These are phyloP conservation scores for Ceraclea dissimilis DNA, from an alignment of 2,888 invertebrate genomes.

Conservation along the genomic window DNA sequence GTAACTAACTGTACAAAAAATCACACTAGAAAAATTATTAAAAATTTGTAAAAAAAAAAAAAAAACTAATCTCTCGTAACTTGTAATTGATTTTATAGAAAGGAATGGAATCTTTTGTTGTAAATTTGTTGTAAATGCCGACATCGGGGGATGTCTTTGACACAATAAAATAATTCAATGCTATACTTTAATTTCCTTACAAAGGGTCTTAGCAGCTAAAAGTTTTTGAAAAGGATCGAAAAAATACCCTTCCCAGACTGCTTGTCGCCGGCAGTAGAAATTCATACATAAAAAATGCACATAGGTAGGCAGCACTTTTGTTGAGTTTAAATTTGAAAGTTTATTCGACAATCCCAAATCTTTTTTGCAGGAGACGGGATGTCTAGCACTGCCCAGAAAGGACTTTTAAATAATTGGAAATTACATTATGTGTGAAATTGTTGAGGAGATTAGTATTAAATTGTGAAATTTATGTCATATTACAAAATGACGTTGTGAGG, in stretches of 20 bases:
- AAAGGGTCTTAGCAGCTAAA: not conserved
- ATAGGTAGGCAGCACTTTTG: not conserved
- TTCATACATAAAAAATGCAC: not conserved
- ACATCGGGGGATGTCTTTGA: conserved; percentile 12
- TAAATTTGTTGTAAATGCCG: conserved; percentile 1
- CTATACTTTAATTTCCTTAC: not conserved
- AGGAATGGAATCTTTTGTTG: not conserved
- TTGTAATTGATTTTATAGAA: conserved; percentile 2
- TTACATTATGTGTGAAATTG: too few species aligned
- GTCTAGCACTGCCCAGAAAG: not conserved
- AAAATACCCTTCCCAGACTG: not conserved
- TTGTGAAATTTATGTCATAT: too few species aligned
- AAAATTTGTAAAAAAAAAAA: not conserved
- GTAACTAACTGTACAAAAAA: too few species aligned
- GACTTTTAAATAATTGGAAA: too few species aligned
- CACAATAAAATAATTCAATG: conserved; percentile 7
- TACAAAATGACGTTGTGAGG: too few species aligned
- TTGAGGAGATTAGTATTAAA: too few species aligned
- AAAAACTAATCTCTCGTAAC: not conserved
- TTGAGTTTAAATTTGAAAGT: not conserved
- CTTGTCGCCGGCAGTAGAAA: not conserved
- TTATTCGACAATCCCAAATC: not conserved
- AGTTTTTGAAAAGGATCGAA: not conserved
- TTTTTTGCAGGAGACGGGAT: not conserved
- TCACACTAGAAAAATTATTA: too few species aligned